phyloP scores from a whole-genome alignment of 1,140 invertebrate genomes.

The Meloidogyne exigua region DNA sequence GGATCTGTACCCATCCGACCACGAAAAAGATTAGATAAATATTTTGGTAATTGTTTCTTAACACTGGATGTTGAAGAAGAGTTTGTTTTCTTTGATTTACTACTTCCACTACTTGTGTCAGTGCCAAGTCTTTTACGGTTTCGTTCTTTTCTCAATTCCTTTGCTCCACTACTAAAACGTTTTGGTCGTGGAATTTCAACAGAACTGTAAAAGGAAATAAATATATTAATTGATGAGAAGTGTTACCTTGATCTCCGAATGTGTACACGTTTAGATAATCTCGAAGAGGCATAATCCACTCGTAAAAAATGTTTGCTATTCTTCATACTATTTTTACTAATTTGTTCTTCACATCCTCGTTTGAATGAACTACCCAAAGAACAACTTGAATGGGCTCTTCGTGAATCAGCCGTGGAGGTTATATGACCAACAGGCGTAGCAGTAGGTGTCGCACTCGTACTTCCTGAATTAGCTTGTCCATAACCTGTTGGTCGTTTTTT shows the following conservation, averaged over 20 bases:
- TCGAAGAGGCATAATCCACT: conserved; percentile 47
- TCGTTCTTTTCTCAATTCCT: conserved; percentile 60
- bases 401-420: not conserved
- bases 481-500: conserved; percentile 35
- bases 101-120: conserved; percentile 59
- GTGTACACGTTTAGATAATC: conserved; percentile 58
- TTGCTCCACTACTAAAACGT: conserved; percentile 60
- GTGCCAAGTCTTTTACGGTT: conserved; percentile 54
- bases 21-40: conserved; percentile 60
- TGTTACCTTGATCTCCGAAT: conserved; percentile 58
- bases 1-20: conserved; percentile 62
- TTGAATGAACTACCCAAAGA: conserved; percentile 53
- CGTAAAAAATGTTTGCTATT: conserved; percentile 57
- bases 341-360: conserved; percentile 56
- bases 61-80: conserved; percentile 53
- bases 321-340: conserved; percentile 24
- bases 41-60: conserved; percentile 62
- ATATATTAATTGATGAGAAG: not conserved
- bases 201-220: conserved; percentile 43
- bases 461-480: conserved; percentile 20
- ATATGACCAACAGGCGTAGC: not conserved
- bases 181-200: conserved; percentile 62
- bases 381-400: conserved; percentile 57
- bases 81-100: conserved; percentile 60
- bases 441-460: not conserved